Evolutionary conservation across 53 echinoderm and acorn worm genomes (phyloP).

Genomic region (Henricia sp.): DNA sequence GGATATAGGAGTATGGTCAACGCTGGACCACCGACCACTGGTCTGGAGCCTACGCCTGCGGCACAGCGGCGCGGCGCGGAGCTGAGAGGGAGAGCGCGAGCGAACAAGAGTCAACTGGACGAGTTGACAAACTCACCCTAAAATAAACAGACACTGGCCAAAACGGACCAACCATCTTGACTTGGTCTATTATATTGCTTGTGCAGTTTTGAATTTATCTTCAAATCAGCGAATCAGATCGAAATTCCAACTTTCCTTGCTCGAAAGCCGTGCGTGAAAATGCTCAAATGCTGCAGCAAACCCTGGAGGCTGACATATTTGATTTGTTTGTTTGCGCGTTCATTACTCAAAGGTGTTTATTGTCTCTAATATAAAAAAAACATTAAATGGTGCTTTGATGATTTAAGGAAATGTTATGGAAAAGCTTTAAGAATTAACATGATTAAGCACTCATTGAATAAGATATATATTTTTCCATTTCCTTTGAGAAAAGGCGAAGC

Average conservation of each 20-base stretch:
- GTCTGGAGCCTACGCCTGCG: neutral
- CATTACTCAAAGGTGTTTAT: neutral
- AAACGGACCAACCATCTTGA: slow-evolving; percentile 2
- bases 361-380: too few relatives aligned
- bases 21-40: neutral
- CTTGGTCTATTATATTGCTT: too few relatives aligned
- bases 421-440: too few relatives aligned
- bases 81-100: neutral
- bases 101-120: neutral
- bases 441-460: too few relatives aligned
- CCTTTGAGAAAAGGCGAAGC: neutral
- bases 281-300: neutral
- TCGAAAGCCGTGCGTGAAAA: neutral
- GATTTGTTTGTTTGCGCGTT: slow-evolving; percentile 19
- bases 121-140: neutral
- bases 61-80: neutral
- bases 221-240: neutral
- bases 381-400: too few relatives aligned
- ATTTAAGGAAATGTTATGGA: too few relatives aligned
- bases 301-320: slow-evolving; percentile 23
- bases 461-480: neutral
- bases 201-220: neutral
- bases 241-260: neutral
- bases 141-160: neutral
- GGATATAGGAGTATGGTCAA: neutral